Percentiles rank a stretch among this genome's conserved stretches.
phyloP scores from a whole-genome alignment of 2,888 invertebrate genomes.

The Cosmia trapezina region DNA sequence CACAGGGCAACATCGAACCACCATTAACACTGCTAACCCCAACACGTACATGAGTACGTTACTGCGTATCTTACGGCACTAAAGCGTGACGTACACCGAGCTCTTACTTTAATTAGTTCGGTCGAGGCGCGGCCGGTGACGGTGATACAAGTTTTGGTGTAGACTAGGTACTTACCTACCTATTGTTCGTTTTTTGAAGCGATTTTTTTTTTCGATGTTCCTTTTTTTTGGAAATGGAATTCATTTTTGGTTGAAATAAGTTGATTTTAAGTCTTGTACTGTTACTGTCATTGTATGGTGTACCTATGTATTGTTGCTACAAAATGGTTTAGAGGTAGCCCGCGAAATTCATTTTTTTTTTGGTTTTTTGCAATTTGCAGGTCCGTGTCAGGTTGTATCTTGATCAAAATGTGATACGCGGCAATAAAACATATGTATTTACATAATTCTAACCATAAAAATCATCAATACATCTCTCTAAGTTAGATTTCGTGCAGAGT shows the following conservation, averaged over 20 bases:
- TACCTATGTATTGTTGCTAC: not conserved
- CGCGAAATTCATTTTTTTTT: no score
- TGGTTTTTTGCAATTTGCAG: no score
- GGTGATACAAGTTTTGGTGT: slow-evolving; percentile 26
- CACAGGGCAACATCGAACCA: not conserved
- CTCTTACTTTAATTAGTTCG: slow-evolving; percentile 74
- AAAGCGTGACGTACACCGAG: slow-evolving; percentile 68
- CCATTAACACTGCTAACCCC: not conserved
- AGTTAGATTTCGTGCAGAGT: no score
- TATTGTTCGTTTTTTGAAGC: not conserved
- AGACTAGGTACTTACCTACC: no score
- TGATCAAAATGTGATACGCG: no score
- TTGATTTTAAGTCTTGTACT: not conserved
- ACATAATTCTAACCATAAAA: no score
- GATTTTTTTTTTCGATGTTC: not conserved
- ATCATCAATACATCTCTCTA: no score
- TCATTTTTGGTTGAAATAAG: not conserved
- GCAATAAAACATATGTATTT: no score
- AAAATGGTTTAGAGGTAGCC: not conserved
- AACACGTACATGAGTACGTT: slow-evolving; percentile 18
- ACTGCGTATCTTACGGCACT: slow-evolving; percentile 45
- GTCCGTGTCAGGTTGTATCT: no score
- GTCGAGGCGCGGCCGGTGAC: slow-evolving; percentile 56
- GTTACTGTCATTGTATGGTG: not conserved
- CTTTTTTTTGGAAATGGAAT: not conserved